Evolutionary conservation across 2,797 vertebrate genomes (phyloP).

Genomic region (Okamejei kenojei): DNA sequence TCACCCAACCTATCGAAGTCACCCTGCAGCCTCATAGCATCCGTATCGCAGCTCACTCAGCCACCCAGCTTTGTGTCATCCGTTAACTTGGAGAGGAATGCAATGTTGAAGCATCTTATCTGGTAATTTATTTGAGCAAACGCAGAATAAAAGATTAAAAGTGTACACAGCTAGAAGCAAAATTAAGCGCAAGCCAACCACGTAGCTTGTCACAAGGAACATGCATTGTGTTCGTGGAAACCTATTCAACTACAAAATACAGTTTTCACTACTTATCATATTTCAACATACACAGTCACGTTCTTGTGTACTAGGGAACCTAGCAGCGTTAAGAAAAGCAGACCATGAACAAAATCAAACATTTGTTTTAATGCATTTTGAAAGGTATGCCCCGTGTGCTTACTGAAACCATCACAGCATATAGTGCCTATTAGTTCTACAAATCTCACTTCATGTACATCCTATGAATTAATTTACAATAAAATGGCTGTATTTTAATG

Average conservation of each 20-base stretch:
- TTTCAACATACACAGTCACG: neutral
- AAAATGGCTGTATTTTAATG: conserved; percentile 25
- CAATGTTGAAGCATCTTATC: neutral
- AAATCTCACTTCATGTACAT: conserved; percentile 7
- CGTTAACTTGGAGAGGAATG: too few relatives aligned
- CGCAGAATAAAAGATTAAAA: neutral
- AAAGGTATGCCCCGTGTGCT: neutral
- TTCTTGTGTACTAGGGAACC: neutral
- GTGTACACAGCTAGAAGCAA: neutral
- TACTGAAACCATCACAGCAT: neutral
- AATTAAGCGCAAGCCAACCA: neutral
- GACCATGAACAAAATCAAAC: conserved; percentile 22
- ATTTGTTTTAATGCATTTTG: conserved; percentile 7
- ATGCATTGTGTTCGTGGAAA: neutral
- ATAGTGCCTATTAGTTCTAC: neutral
- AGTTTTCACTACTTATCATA: neutral
- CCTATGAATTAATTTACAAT: neutral
- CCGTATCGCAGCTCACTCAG: too few relatives aligned
- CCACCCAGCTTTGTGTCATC: too few relatives aligned
- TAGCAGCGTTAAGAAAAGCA: conserved; percentile 9
- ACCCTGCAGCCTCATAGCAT: too few relatives aligned
- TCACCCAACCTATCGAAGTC: too few relatives aligned
- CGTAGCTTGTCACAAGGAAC: neutral
- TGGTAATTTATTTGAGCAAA: neutral
- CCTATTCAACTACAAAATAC: neutral